phyloP scores from a whole-genome alignment of 2,113 vertebrate species.

The Brienomyrus brachyistius region DNA sequence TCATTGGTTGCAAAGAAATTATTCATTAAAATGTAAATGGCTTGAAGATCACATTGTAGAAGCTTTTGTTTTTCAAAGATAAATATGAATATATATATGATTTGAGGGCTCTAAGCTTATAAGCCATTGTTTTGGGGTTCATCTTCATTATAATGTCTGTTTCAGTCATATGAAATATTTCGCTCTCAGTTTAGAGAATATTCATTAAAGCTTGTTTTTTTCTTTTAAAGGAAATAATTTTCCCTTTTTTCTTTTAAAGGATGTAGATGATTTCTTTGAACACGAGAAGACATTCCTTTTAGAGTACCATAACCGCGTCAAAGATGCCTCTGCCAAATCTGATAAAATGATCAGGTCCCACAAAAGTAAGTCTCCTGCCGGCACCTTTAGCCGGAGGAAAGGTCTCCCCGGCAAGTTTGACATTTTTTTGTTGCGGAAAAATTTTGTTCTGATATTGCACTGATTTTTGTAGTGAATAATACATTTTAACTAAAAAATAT shows the following conservation, averaged over 20 bases:
- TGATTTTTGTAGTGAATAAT: neutral
- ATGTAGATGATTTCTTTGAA: constrained; percentile 98
- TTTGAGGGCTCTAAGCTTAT: neutral
- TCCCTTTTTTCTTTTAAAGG: constrained; percentile 56
- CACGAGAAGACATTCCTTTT: constrained; percentile 97
- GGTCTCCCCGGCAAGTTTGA: neutral
- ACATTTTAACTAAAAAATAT: neutral
- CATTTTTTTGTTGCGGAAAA: neutral
- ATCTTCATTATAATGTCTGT: neutral
- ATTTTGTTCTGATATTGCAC: neutral
- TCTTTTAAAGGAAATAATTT: too few species aligned
- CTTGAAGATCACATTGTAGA: neutral
- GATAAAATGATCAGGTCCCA: constrained; percentile 96
- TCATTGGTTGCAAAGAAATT: neutral
- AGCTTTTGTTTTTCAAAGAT: neutral
- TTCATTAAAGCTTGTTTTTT: neutral
- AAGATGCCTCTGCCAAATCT: constrained; percentile 90
- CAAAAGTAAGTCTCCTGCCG: constrained; percentile 78
- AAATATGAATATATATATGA: neutral
- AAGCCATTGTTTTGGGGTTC: neutral
- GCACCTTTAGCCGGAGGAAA: neutral
- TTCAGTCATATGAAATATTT: neutral
- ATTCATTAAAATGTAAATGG: neutral
- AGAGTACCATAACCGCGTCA: constrained; percentile 96
- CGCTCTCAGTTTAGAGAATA: neutral